These are phyloP conservation scores for Netelia virgata DNA, from an alignment of 2,888 invertebrate species.

Conservation along the genomic window DNA sequence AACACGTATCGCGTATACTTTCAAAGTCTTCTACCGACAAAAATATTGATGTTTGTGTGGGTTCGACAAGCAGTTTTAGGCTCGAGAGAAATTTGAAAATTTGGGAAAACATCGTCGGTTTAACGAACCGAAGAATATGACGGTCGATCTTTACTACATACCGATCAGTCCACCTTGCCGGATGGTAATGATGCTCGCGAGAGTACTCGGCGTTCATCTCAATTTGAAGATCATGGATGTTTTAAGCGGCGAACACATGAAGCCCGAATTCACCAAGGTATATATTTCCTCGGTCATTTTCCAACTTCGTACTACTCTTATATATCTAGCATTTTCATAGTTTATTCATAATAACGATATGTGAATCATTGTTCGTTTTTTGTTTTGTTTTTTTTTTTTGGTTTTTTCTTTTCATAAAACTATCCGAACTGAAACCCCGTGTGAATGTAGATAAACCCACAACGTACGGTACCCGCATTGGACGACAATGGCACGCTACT, in stretches of 20 bases:
- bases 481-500: slow-evolving; percentile 93
- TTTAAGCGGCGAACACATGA: slow-evolving; percentile 88
- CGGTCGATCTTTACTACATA: slow-evolving; percentile 89
- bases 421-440: neutral
- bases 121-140: slow-evolving; percentile 59
- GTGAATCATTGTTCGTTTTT: neutral
- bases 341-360: neutral
- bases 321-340: neutral
- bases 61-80: neutral
- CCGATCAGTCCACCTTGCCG: slow-evolving; percentile 89
- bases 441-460: slow-evolving; percentile 90
- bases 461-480: slow-evolving; percentile 94
- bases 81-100: neutral
- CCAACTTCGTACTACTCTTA: neutral
- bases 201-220: slow-evolving; percentile 88
- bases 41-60: neutral
- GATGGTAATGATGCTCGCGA: slow-evolving; percentile 88
- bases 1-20: neutral
- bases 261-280: slow-evolving; percentile 90
- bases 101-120: neutral
- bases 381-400: neutral
- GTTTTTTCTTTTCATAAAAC: neutral
- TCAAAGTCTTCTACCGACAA: neutral
- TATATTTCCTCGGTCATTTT: neutral
- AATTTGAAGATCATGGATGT: slow-evolving; percentile 89